Conservation (phyloP, 2,113 vertebrate genomes). For the Hydrochoerus hydrochaeris region DNA sequence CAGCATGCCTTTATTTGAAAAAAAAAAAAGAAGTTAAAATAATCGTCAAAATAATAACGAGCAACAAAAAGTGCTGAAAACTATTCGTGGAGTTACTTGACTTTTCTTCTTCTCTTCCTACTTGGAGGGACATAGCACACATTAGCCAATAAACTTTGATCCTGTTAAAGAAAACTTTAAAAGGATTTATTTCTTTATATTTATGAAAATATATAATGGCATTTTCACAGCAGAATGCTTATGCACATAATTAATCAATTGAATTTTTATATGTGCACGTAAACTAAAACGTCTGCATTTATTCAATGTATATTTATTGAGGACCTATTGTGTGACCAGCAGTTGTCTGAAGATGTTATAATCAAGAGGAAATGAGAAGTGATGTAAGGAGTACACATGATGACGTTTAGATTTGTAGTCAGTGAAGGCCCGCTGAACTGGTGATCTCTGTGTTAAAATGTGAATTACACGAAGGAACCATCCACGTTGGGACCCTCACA, state of each 20-base stretch:
- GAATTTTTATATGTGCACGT: background rate
- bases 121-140: background rate
- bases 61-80: background rate
- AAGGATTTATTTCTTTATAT: background rate
- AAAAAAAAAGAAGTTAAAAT: background rate
- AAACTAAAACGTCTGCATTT: background rate
- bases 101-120: background rate
- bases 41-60: constrained; percentile 15
- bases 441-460: background rate
- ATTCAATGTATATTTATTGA: background rate
- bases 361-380: background rate
- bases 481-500: background rate
- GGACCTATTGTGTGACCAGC: background rate
- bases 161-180: constrained; percentile 29
- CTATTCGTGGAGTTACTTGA: background rate
- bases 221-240: background rate
- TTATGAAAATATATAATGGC: background rate
- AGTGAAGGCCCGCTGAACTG: background rate
- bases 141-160: constrained; percentile 38
- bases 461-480: background rate
- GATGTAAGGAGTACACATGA: background rate
- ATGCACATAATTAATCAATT: background rate
- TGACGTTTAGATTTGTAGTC: background rate
- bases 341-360: background rate
- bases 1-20: background rate